Base-by-base conservation (phyloP, 92 coral and sea anemone species). In the Actinernus sp. region DNA sequence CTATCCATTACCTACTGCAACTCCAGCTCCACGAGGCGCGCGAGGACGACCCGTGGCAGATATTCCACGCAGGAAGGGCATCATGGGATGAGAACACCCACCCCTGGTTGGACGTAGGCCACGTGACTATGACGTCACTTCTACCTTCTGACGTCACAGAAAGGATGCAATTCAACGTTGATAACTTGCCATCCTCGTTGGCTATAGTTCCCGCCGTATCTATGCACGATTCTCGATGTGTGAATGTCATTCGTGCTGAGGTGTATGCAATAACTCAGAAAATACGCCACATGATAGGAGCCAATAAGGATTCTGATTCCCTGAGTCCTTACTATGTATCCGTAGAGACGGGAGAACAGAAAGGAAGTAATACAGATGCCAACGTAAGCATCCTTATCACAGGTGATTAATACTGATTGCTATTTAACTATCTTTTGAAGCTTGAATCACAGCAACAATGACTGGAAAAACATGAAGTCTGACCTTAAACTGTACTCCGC, bases 81-180 rank as follows among this genome's bases (percentile, higher is more conserved):
- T 24, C 51, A 41, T 90, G 97, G 96, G 87, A 86, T 58, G 92
- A 90, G 55, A 61, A 39, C 1, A 78, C 86, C 1, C 93, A 93
- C 50, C 97, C 98, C 0, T 93, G 96, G 96, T 57, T 90, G 12
- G 98, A 93, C 76, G 55, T 93, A 4, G 98, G 97, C 44, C 80
- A 84, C 39, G 87, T 93, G 41, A 86, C 85, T 18, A 54, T 93
- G 10, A 83, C 86, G 4, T 59, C 91, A 2, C 58, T 85, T 28
- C 88, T 93, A 1, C 55, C 91, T 36, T 78, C 84, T n/a, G 80
- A 90, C 56, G 93, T 79, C 26, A 48, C 55, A 0, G 96, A 93
- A 54, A 58, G 74, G 38, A 64, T 92, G 0, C 34, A 38, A 24
- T 83, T 50, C 48, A 90, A 82, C 25, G 38, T 81, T 23, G 88